Base-by-base conservation (phyloP, 2,797 vertebrate genomes). In the Arctocebus calabarensis region DNA sequence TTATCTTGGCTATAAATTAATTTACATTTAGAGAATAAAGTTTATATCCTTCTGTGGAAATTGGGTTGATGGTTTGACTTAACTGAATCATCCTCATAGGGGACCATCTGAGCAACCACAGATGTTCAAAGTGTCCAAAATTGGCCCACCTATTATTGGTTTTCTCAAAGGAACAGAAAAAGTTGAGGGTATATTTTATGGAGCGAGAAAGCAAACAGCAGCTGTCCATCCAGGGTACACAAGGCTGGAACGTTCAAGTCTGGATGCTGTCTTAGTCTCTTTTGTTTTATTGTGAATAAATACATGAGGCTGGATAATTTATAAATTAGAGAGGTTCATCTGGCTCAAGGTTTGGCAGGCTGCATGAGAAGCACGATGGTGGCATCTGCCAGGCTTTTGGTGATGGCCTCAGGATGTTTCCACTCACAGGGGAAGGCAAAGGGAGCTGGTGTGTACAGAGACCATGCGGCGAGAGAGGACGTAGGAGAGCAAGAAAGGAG, bases 21-120 rank as follows among this genome's bases (percentile, higher is more conserved):
- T 52, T 90, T 96, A 83, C 92, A 59, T 70, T 94, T 90, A 13
- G 34, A 88, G 34, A 82, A 78, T 62, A 84, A 95, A 78, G 68
- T 79, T 2, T 68, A 25, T 61, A 29, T 87, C 11, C 52, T 92
- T 86, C 29, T 74, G 10, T 68, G 86, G 29, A 73, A 91, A 88
- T 48, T 64, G 14, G 5, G 17, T 62, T 82, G 22, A 62, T 90
- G 3, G 40, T 66, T 89, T 81, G 20, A 68, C 48, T 95, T 55
- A 75, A 45, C 17, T 34, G 27, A 83, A 2, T 75, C 16, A 81
- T 78, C 37, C 66, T 48, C 27, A 22, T 2, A 77, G 29, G 29
- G 29, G 64, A 77, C 48, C 29, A 32, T 74, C 22, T 91, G 29
- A 84, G 11, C 27, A 79, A 32, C 23, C 5, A 84, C 25, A 57